phyloP scores from a whole-genome alignment of 2,113 vertebrate genomes.

The Megaptera novaeangliae region DNA sequence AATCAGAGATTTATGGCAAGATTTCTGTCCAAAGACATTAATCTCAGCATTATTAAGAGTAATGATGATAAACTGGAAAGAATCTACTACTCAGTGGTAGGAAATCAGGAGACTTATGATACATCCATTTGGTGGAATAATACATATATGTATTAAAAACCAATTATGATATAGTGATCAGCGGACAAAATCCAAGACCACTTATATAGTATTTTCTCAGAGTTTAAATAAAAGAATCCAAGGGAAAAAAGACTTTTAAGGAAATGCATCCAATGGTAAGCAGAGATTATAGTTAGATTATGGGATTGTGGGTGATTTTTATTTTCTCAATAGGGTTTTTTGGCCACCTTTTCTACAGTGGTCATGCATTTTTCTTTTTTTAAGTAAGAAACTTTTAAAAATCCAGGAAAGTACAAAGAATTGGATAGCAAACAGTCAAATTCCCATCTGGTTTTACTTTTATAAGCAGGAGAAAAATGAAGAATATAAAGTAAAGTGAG shows the following conservation, averaged over 20 bases:
- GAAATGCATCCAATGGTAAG: not conserved
- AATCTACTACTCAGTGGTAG: too few species aligned
- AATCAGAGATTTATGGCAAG: not conserved
- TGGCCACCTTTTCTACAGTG: not conserved
- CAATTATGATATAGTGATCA: not conserved
- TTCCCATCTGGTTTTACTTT: not conserved
- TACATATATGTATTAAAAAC: not conserved
- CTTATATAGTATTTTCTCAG: not conserved
- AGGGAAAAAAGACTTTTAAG: not conserved
- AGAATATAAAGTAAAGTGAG: not conserved
- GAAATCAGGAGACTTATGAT: fast-evolving
- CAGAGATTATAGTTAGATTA: not conserved
- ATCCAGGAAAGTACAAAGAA: not conserved
- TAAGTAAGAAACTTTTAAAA: not conserved
- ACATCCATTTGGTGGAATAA: not conserved
- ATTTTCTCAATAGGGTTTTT: not conserved
- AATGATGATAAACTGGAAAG: not conserved
- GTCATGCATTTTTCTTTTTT: not conserved
- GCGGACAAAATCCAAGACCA: not conserved
- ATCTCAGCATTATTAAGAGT: not conserved
- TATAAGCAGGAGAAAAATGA: not conserved
- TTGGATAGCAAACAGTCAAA: not conserved
- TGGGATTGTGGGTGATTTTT: not conserved
- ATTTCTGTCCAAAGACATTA: not conserved
- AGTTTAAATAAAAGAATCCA: not conserved